Evolutionary conservation across 2,888 invertebrate species (phyloP).

Genomic region (Andrena chrysosceles): DNA sequence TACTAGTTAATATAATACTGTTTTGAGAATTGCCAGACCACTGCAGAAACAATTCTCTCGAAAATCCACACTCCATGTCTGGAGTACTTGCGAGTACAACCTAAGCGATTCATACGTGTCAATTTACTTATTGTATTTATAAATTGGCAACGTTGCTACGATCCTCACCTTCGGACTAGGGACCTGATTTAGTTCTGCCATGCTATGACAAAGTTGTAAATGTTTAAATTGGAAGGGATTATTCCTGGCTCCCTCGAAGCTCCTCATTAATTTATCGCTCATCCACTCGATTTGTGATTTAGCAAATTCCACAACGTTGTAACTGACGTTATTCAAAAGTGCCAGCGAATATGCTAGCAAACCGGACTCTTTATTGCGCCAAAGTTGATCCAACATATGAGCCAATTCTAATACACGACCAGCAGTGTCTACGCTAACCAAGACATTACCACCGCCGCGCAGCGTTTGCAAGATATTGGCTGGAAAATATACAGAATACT

Average conservation of each 20-base stretch:
- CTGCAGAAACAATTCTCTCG: constrained; percentile 96
- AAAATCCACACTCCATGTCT: constrained; percentile 98
- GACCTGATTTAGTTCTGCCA: constrained; percentile 93
- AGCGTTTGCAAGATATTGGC: constrained; percentile 97
- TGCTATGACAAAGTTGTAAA: constrained; percentile 96
- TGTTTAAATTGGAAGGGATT: constrained; percentile 99
- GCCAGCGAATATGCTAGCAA: constrained; percentile 97
- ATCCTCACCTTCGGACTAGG: constrained; percentile 92
- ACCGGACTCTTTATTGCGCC: constrained; percentile 98
- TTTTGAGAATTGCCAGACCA: constrained; percentile 98
- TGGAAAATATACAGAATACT: constrained; percentile 79
- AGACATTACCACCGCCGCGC: constrained; percentile 96
- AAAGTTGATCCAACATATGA: constrained; percentile 97
- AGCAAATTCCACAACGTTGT: constrained; percentile 99
- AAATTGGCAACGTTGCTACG: neutral
- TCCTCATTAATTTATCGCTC: constrained; percentile 98
- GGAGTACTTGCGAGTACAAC: constrained; percentile 98
- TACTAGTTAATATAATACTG: constrained; percentile 96
- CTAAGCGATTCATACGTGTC: constrained; percentile 75
- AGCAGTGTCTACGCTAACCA: constrained; percentile 98
- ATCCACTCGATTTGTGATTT: constrained; percentile 99
- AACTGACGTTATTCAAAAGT: constrained; percentile 97
- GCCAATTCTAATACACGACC: constrained; percentile 98
- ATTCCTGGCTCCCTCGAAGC: constrained; percentile 95
- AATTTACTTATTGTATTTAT: constrained; percentile 20